phyloP scores from a whole-genome alignment of 2,888 invertebrate genomes.

The Thumatha senex region DNA sequence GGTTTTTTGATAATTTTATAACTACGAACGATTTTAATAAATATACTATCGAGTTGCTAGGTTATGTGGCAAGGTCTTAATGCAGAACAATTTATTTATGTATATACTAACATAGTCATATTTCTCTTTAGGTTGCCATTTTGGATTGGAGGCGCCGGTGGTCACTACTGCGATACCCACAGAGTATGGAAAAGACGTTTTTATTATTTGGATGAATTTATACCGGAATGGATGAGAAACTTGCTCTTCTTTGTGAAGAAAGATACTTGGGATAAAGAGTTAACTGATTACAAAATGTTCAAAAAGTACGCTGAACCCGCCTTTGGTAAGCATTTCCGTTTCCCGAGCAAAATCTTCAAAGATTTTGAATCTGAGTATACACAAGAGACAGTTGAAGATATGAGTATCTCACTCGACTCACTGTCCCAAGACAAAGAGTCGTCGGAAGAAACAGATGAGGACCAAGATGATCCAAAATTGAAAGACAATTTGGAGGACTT shows the following conservation, averaged over 20 bases:
- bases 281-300: conserved; percentile 45
- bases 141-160: conserved; percentile 56
- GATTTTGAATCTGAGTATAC: conserved; percentile 45
- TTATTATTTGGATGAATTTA: conserved; percentile 59
- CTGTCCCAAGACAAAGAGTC: background rate
- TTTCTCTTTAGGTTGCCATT: conserved; percentile 47
- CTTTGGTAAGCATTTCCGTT: conserved; percentile 59
- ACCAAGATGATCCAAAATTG: too few species aligned
- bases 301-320: conserved; percentile 55
- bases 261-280: conserved; percentile 58
- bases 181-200: conserved; percentile 60
- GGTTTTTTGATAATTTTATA: too few species aligned
- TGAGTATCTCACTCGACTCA: conserved; percentile 26
- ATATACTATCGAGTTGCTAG: too few species aligned
- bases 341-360: conserved; percentile 44
- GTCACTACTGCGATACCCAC: conserved; percentile 53
- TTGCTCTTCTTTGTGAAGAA: conserved; percentile 50
- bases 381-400: conserved; percentile 39
- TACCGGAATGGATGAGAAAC: conserved; percentile 55
- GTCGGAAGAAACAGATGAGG: background rate
- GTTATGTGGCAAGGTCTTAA: too few species aligned
- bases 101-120: too few species aligned
- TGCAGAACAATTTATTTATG: too few species aligned
- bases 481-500: too few species aligned
- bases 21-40: too few species aligned